Base-by-base conservation (phyloP, 2,113 vertebrate genomes). In the Bubalus kerabau region DNA sequence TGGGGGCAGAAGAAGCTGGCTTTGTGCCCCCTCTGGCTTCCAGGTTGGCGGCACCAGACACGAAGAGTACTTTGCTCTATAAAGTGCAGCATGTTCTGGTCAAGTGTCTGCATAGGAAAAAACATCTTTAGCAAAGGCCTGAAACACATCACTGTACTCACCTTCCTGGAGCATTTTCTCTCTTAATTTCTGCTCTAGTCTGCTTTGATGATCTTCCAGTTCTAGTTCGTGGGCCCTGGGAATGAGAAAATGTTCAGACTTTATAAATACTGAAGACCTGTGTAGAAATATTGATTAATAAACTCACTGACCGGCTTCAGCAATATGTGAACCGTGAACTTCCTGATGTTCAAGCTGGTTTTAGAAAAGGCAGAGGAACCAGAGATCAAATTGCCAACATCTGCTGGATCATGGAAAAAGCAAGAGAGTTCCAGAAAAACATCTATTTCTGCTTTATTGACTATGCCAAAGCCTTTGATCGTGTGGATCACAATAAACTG, bases 201-300 rank as follows among this genome's bases (percentile, higher is more conserved):
- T 99, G 98, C 99, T 99, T 98, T 99, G 99, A 12, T 99, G 99
- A 98, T 99, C 99, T 98, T 99, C 99, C 94, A 99, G 48, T 96
- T 99, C 99, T 32, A 99, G 98, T 91, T 99, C 99, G 98, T 99
- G 99, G 93, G 99, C 99, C 97, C 99, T 99, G 96, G 36, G 84
- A 28, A 84, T 62, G 97, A 98, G 78, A 98, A 97, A 76, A 96
- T 8, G 32, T 95, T 56, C 40, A 84, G 14, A 56, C 21, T 52
- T 85, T 28, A 32, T 76, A 64, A 95, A 85, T 56, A 64, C 13
- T 76, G 57, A 57, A 54, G 46, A 52, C 46, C 5, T 76, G 26
- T 91, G 30, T 40, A n/a, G 90, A 64, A 52, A 82, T 16, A 15
- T 0, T 28, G 76, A 57, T 17, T 19, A 57, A 93, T 23, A 56